These are phyloP conservation scores for Strigamia maritima DNA, from an alignment of 2,888 invertebrate genomes.

Conservation along the genomic window DNA sequence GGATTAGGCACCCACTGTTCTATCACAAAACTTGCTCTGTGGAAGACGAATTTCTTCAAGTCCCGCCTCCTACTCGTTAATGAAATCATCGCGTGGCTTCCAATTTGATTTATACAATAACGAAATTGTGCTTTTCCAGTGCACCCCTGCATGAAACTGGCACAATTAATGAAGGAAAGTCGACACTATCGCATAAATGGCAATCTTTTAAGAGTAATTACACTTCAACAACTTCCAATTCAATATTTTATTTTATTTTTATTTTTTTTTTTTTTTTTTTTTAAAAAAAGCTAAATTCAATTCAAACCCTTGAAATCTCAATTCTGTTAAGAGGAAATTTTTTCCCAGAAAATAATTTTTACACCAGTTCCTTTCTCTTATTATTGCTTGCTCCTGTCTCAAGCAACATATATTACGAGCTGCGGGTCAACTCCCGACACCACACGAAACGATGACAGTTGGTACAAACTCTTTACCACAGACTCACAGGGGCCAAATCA, in stretches of 20 bases:
- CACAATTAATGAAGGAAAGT: constrained; percentile 24
- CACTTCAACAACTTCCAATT: constrained; percentile 15
- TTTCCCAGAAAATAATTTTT: constrained; percentile 7
- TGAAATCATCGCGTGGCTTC: constrained; percentile 34
- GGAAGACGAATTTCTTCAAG: background rate
- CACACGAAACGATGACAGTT: constrained; percentile 28
- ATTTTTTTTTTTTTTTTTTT: background rate
- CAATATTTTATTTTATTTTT: background rate
- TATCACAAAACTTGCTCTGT: constrained; percentile 6
- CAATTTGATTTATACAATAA: constrained; percentile 34
- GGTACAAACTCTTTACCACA: constrained; percentile 32
- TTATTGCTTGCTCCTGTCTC: constrained; percentile 28
- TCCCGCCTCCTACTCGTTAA: constrained; percentile 4
- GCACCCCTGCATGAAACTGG: constrained; percentile 28
- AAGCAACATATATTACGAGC: constrained; percentile 22
- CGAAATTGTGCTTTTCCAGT: constrained; percentile 25
- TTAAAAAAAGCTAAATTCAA: background rate
- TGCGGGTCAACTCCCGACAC: constrained; percentile 19
- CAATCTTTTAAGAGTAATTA: constrained; percentile 32
- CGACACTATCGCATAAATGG: constrained; percentile 21
- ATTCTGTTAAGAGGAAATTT: background rate
- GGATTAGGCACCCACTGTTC: constrained; percentile 34
- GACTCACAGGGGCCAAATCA: constrained; percentile 14
- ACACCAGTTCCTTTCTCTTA: background rate
- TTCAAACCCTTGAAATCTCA: background rate